Conservation (phyloP, 1,140 invertebrate genomes). For the Micrasema minimum region DNA sequence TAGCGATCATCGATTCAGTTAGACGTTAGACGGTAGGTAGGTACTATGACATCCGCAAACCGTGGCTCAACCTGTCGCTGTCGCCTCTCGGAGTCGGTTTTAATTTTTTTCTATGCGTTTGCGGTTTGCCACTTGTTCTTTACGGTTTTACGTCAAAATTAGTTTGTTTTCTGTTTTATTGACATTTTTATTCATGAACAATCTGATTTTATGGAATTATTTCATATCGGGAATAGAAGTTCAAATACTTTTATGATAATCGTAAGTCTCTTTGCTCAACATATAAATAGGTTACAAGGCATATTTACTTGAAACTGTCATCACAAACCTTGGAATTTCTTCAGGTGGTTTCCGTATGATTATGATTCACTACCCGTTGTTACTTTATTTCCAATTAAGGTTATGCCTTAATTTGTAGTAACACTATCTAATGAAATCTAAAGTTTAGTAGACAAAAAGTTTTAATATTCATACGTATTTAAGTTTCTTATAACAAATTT, state of each 20-base stretch:
- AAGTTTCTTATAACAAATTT: too few species aligned
- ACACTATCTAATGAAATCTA: too few species aligned
- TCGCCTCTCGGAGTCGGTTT: background rate
- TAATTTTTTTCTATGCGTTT: conserved; percentile 22
- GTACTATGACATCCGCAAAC: too few species aligned
- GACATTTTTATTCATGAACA: conserved; percentile 30
- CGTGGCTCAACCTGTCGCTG: background rate
- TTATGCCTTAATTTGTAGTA: background rate
- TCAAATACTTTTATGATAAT: conserved; percentile 20
- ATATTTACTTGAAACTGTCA: conserved; percentile 35
- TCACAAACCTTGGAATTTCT: conserved; percentile 39
- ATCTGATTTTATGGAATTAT: conserved; percentile 15
- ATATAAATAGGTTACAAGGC: background rate
- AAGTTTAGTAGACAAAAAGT: too few species aligned
- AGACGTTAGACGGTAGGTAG: too few species aligned
- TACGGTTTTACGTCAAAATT: conserved; percentile 51
- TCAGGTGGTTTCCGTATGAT: conserved; percentile 40
- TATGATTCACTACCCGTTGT: conserved; percentile 37
- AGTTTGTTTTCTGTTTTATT: conserved; percentile 50
- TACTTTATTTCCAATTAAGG: conserved; percentile 36
- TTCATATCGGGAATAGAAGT: background rate
- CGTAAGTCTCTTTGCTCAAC: background rate
- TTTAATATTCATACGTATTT: too few species aligned
- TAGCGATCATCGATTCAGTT: too few species aligned
- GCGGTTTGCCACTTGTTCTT: conserved; percentile 34